Conservation (phyloP, 2,888 invertebrate genomes). For the Orthosia gothica region DNA sequence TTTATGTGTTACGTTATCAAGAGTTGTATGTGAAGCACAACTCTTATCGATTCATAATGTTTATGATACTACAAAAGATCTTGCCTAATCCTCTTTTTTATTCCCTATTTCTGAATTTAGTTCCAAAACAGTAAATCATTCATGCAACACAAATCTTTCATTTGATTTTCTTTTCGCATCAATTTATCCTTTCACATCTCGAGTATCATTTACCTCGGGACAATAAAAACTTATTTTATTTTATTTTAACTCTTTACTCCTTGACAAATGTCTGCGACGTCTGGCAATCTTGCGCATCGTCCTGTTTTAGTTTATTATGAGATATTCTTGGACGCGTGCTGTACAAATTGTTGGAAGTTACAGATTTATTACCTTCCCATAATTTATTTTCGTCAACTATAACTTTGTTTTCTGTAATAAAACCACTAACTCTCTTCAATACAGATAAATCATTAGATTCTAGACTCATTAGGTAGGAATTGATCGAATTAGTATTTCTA, state of each 20-base stretch:
- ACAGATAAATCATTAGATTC: constrained; percentile 12
- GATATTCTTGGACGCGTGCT: constrained; percentile 71
- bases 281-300: constrained; percentile 57
- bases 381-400: constrained; percentile 48
- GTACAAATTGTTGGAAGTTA: constrained; percentile 71
- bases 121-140: constrained; percentile 31
- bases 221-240: constrained; percentile 68
- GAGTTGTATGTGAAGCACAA: background rate
- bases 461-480: constrained; percentile 20
- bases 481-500: constrained; percentile 31
- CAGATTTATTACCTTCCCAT: constrained; percentile 66
- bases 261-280: constrained; percentile 74
- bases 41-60: background rate
- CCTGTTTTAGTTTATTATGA: constrained; percentile 70
- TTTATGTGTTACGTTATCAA: background rate
- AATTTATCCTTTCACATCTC: constrained; percentile 46
- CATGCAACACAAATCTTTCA: constrained; percentile 59
- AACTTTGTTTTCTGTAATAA: constrained; percentile 41
- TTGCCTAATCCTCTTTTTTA: background rate
- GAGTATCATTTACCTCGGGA: constrained; percentile 58
- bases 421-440: constrained; percentile 30
- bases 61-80: background rate
- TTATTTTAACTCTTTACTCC: constrained; percentile 73
- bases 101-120: background rate
- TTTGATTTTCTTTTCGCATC: constrained; percentile 56